phyloP scores from a whole-genome alignment of 2,797 vertebrate species.

The Lithobates sylvaticus region DNA sequence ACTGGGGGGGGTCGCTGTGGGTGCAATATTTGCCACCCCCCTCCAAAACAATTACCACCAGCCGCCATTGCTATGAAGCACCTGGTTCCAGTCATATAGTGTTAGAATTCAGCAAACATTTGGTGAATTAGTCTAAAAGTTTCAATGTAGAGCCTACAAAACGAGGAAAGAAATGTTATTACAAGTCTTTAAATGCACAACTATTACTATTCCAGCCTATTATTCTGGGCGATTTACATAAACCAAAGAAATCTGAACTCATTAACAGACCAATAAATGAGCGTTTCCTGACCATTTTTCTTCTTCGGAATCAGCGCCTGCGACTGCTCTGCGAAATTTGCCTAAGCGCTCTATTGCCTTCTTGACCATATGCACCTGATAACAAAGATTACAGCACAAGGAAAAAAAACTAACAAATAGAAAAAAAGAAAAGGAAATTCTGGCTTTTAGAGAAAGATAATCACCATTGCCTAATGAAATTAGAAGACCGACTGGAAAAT shows the following conservation, averaged over 20 bases:
- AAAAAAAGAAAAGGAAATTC: neutral
- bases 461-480: constrained; percentile 36
- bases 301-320: neutral
- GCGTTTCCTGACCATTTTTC: neutral
- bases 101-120: neutral
- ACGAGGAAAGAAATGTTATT: neutral
- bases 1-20: no score
- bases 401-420: neutral
- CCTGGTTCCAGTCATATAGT: no score
- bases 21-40: no score
- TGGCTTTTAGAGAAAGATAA: constrained; percentile 8
- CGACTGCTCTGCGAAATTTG: neutral
- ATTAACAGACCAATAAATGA: neutral
- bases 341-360: neutral
- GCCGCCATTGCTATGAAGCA: no score
- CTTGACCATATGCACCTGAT: neutral
- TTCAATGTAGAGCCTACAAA: neutral
- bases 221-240: neutral
- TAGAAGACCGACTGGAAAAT: constrained; percentile 37
- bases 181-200: neutral
- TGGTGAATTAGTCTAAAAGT: neutral
- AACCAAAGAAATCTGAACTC: neutral
- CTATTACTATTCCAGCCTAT: neutral
- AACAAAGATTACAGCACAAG: constrained; percentile 6
- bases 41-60: no score